Conservation (phyloP, 1,140 invertebrate genomes). For the Metaphire vulgaris region DNA sequence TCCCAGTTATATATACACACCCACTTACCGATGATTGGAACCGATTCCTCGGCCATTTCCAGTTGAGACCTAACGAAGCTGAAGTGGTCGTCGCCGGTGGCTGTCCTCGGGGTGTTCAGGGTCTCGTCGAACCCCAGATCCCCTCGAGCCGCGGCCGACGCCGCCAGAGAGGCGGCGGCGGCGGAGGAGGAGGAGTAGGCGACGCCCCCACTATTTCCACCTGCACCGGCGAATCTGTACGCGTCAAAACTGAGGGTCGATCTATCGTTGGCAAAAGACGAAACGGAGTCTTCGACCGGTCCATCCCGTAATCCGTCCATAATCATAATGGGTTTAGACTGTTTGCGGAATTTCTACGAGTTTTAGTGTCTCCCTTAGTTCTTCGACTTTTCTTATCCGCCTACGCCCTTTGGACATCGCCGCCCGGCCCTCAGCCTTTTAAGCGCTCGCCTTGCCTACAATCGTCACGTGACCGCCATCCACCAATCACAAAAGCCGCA, state of each 20-base stretch:
- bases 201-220: background rate
- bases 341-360: background rate
- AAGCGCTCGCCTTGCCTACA: background rate
- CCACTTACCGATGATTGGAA: background rate
- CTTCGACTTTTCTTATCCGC: background rate
- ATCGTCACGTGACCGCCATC: background rate
- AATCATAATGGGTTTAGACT: background rate
- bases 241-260: background rate
- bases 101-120: background rate
- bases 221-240: background rate
- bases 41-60: background rate
- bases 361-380: background rate
- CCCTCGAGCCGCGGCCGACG: too few relatives aligned
- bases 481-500: background rate
- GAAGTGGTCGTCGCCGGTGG: background rate
- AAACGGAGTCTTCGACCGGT: background rate
- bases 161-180: too few relatives aligned
- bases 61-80: background rate
- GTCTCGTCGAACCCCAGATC: background rate
- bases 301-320: background rate
- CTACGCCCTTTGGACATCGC: background rate
- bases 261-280: background rate
- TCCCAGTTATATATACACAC: too few relatives aligned
- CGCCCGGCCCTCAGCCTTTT: background rate
- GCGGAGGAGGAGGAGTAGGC: too few relatives aligned